Evolutionary conservation across 2,113 vertebrate species (phyloP), one percentile per base, ranked within the genome.

Genomic region (Lamprotornis superbus): DNA sequence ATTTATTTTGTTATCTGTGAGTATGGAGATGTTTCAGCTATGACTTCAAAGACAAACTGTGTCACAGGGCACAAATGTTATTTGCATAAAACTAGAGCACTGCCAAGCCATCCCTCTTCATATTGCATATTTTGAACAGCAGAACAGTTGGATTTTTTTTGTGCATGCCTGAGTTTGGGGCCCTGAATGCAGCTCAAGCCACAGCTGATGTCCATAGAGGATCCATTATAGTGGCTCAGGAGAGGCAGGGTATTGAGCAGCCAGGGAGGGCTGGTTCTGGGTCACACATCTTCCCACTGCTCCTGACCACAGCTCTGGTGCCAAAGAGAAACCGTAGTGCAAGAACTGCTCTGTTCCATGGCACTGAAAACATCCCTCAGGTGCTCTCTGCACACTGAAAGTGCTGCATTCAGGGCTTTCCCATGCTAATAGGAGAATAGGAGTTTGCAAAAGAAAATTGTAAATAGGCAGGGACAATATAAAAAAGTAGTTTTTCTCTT

Each of bases 1-100:
- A 78, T 94, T 77, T 84, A 67, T 86, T 93, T 70, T 76, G 52
- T 70, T 81, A 3, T n/a, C 56, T 2, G 6, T 87, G 56, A 68
- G 30, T 68, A 69, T 12, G 30, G 40, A 89, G 76, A 75, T 7
- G 13, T 92, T 95, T 96, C 81, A 94, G 49, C 68, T 83, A 78
- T 78, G 68, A 49, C 15, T 94, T 91, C 59, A 74, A 90, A 93
- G 88, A 69, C 61, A 90, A 65, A n/a, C 42, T 59, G 35, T 89
- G 44, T 94, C 59, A 78, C 52, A 74, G 60, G 47, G 28, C n/a
- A 82, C 77, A 78, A 83, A 90, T 81, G 61, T 22, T 3, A 65
- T 92, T 63, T 87, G 28, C 31, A 64, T 69, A 49, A 71, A 95
- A 84, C 76, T n/a, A 56, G 35, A 93, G 73, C 76, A 37, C 60